phyloP scores from a whole-genome alignment of 1,140 invertebrate species.

The Oreohelix idahoensis region DNA sequence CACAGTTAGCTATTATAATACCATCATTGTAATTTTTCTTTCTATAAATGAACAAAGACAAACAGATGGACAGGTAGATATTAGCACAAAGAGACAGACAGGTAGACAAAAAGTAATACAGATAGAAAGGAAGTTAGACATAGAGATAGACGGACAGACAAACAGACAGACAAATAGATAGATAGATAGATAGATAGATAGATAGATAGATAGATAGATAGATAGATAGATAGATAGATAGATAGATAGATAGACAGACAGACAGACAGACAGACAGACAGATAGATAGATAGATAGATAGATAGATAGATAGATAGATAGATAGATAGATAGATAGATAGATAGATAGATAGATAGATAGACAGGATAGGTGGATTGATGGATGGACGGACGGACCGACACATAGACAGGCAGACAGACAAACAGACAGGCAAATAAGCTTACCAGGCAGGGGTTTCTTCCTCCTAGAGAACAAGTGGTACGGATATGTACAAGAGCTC shows the following conservation, averaged over 20 bases:
- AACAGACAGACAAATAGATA: background rate
- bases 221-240: background rate
- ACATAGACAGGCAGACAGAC: too few relatives aligned
- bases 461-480: slow-evolving; percentile 32
- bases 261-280: background rate
- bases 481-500: slow-evolving; percentile 25
- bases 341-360: background rate
- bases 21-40: too few relatives aligned
- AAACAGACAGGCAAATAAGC: background rate
- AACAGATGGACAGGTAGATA: background rate
- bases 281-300: background rate
- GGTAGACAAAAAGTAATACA: background rate
- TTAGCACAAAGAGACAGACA: background rate
- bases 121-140: background rate
- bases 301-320: background rate
- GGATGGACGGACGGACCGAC: background rate
- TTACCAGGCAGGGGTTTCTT: slow-evolving; percentile 28
- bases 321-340: background rate
- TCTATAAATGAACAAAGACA: background rate
- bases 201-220: background rate
- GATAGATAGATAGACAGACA: background rate
- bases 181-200: background rate
- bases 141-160: background rate
- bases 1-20: too few relatives aligned
- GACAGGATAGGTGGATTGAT: background rate